Conservation (phyloP, 2,113 vertebrate genomes). For the Todiramphus saurophagus region DNA sequence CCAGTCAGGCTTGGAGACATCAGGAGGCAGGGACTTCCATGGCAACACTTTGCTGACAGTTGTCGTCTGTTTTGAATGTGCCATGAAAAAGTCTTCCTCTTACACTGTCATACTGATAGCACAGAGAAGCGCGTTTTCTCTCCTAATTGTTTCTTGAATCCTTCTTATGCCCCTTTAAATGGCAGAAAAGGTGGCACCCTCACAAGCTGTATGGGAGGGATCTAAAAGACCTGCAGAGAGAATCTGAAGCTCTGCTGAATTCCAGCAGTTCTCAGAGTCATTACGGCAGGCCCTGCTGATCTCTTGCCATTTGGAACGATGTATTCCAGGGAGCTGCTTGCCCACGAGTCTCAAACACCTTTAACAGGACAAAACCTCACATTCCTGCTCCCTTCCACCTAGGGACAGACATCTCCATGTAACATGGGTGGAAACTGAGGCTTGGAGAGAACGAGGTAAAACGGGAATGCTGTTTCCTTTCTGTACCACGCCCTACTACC, state of each 20-base stretch:
- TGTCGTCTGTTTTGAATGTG: background rate
- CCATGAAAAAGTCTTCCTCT: background rate
- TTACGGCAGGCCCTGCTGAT: background rate
- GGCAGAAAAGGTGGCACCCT: background rate
- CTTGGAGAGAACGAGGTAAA: background rate
- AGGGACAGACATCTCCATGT: background rate
- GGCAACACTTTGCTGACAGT: background rate
- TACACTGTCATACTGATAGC: background rate
- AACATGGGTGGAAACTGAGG: background rate
- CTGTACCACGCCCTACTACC: background rate
- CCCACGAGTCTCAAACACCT: background rate
- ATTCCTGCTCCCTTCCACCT: background rate
- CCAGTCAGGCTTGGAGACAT: accelerated
- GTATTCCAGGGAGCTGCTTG: background rate
- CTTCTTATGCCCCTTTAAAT: background rate
- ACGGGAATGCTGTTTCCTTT: accelerated
- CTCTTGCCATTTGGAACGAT: background rate
- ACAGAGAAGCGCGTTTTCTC: background rate
- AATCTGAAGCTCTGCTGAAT: background rate
- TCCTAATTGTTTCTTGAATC: background rate
- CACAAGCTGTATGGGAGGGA: background rate
- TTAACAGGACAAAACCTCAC: background rate
- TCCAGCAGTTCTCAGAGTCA: background rate
- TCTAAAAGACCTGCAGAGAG: background rate
- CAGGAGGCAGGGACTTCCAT: background rate